Conservation (phyloP, 2,797 vertebrate genomes). For the Zenarchopterus dispar region DNA sequence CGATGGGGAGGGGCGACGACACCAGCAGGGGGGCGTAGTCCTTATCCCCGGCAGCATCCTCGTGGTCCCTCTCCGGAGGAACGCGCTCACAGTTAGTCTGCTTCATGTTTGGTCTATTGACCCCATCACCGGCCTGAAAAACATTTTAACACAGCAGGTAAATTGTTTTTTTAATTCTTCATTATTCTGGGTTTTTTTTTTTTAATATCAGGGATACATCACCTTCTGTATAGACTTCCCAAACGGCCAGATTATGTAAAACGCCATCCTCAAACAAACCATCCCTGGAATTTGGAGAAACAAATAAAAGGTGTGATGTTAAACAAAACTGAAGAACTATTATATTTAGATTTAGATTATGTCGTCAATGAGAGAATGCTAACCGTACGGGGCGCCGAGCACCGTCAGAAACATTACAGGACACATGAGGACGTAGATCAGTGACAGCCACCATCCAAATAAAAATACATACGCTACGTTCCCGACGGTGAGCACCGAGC, state of each 20-base stretch:
- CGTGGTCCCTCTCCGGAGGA: conserved; percentile 52
- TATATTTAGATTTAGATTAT: neutral
- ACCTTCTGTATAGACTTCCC: conserved; percentile 85
- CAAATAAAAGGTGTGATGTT: neutral
- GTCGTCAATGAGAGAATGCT: conserved; percentile 3
- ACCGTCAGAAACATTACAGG: conserved; percentile 85
- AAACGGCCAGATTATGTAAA: conserved; percentile 89
- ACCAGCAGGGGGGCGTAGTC: conserved; percentile 60
- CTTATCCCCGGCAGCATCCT: conserved; percentile 56
- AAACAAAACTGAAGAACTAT: neutral
- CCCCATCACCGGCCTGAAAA: conserved; percentile 50
- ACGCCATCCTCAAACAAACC: conserved; percentile 80
- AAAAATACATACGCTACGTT: conserved; percentile 86
- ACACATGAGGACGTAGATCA: conserved; percentile 83
- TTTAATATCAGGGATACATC: neutral
- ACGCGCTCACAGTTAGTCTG: conserved; percentile 63
- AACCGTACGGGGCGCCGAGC: conserved; percentile 85
- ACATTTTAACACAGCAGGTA: neutral
- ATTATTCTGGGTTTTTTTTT: neutral
- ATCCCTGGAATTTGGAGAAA: conserved; percentile 68
- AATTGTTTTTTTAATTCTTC: neutral
- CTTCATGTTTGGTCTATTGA: conserved; percentile 48
- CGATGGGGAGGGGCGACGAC: conserved; percentile 33
- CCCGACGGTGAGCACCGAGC: conserved; percentile 79
- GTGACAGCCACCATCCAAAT: conserved; percentile 91